A percentile compares a stretch with the other conserved stretches of the same genome.
Conservation (phyloP, 2,113 vertebrate genomes). For the Ariopsis seemanni region DNA sequence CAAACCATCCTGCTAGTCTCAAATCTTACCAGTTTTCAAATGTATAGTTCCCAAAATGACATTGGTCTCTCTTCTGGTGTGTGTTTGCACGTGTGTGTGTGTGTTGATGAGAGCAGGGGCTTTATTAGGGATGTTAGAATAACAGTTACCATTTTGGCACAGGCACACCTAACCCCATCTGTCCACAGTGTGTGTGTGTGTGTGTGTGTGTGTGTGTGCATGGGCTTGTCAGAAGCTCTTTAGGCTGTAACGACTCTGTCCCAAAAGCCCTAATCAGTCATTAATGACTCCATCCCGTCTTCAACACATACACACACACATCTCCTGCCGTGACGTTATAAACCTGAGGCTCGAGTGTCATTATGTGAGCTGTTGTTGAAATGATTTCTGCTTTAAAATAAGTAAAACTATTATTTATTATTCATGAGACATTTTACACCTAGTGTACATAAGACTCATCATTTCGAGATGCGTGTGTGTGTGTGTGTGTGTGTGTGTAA, state of each 20-base stretch:
- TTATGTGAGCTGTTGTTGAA: slow-evolving; percentile 4
- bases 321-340: background rate
- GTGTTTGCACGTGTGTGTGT: slow-evolving; percentile 60
- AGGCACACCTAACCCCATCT: slow-evolving; percentile 90
- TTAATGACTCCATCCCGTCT: slow-evolving; percentile 81
- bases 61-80: slow-evolving; percentile 7
- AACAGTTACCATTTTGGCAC: slow-evolving; percentile 97
- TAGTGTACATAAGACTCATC: background rate
- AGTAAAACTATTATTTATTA: slow-evolving; percentile 16
- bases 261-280: slow-evolving; percentile 98
- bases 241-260: slow-evolving; percentile 99
- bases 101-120: slow-evolving; percentile 90
- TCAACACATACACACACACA: slow-evolving; percentile 25
- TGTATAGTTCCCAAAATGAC: slow-evolving; percentile 17
- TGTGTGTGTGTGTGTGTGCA: slow-evolving; percentile 71
- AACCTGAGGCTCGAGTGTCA: background rate
- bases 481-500: slow-evolving; percentile 24
- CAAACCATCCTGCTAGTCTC: slow-evolving; percentile 76
- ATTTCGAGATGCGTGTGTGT: background rate
- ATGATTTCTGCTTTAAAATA: slow-evolving; percentile 25
- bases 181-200: slow-evolving; percentile 84
- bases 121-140: slow-evolving; percentile 94
- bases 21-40: slow-evolving; percentile 60
- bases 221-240: slow-evolving; percentile 99
- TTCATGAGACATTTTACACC: background rate